Evolutionary conservation across 37 sponge, comb jelly and placozoan species (phyloP), one percentile per base, ranked within the genome.

Genomic region (Cladorhizidae sp.): DNA sequence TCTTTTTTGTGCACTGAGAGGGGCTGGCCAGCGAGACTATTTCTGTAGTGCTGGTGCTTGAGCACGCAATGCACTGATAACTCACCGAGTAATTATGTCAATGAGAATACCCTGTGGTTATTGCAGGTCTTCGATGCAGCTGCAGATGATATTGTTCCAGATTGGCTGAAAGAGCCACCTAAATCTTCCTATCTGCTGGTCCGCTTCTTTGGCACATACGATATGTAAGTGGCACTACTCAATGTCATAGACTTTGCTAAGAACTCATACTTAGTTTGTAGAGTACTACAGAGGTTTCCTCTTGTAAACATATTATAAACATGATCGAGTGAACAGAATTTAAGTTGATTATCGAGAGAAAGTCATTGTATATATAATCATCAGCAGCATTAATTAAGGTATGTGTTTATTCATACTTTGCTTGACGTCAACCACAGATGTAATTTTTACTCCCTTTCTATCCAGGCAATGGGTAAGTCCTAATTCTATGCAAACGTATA

Each of bases 131-230:
- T 85, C 58, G 82, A 90, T 61, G 64, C 82, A 18, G 64, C 67
- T 26, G 41, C 51, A 21, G 77, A 83, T 37, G 57, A 57, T 26
- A 58, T 83, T 23, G 76, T 90, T 2, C 91, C 91, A 5, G 36
- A 72, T 12, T 74, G 75, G 57, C 57, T 90, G 57, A 81, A 67
- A 45, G 63, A 63, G 20, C 78, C 86, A 38, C 91, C 91, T 7
- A 85, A 78, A 54, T 65, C 77, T 26, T 72, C 65, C 51, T 80
- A 76, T 59, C 67, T 80, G 22, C 68, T 90, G 37, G 86, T 90
- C 49, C 41, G 82, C 26, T 90, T 90, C 67, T 85, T 90, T 72
- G 91, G 91, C 29, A 80, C 91, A 0, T 90, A 85, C 43, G 91
- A 90, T 58, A 85, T 81, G 91, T 90, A 26, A 89, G 77, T 61